These are phyloP conservation scores for Euura saliciscinereae DNA, from an alignment of 1,140 invertebrate genomes.

Conservation along the genomic window DNA sequence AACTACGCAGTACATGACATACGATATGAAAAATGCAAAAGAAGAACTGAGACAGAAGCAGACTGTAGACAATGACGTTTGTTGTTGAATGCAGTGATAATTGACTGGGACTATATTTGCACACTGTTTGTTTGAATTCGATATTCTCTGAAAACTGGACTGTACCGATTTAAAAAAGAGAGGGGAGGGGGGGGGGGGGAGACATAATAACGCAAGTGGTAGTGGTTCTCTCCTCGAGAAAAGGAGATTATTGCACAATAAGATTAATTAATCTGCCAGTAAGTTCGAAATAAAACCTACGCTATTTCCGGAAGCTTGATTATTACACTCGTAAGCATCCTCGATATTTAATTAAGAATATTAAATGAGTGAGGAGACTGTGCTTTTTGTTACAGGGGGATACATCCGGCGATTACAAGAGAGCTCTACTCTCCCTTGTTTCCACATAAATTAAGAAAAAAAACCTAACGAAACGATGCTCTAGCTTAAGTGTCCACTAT, in stretches of 20 bases:
- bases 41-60: no score
- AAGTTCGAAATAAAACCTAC: background rate
- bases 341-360: slow-evolving; percentile 21
- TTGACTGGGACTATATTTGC: no score
- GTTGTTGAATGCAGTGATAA: no score
- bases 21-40: no score
- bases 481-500: background rate
- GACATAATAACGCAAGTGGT: background rate
- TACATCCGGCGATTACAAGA: slow-evolving; percentile 91
- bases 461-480: slow-evolving; percentile 25
- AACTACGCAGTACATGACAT: no score
- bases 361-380: slow-evolving; percentile 32
- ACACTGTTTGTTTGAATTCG: no score
- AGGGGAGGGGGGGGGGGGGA: no score
- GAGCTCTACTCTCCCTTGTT: slow-evolving; percentile 81
- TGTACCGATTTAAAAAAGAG: background rate
- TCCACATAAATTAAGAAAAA: slow-evolving; percentile 63
- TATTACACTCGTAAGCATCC: slow-evolving; percentile 10
- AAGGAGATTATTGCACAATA: background rate
- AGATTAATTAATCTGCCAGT: background rate
- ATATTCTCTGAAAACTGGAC: background rate
- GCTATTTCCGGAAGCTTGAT: background rate
- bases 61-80: no score
- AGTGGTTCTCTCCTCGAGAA: background rate
- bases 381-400: slow-evolving; percentile 74